These are phyloP conservation scores for Megaceryle alcyon DNA, from an alignment of 2,797 vertebrate genomes.

Conservation along the genomic window DNA sequence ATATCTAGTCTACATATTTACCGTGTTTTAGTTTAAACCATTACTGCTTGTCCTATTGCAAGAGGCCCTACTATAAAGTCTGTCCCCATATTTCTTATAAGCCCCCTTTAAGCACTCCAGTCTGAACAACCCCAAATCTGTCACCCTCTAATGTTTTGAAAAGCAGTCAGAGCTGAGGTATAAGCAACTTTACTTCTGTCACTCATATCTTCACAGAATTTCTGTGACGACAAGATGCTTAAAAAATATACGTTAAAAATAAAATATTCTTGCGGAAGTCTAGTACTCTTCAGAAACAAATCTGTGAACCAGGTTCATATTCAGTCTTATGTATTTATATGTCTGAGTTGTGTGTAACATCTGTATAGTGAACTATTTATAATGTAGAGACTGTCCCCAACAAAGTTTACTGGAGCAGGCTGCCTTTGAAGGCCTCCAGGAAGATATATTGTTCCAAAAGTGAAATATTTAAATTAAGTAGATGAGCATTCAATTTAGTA, in stretches of 20 bases:
- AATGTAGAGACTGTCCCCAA: neutral
- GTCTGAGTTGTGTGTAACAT: neutral
- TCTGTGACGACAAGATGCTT: neutral
- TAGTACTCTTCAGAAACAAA: neutral
- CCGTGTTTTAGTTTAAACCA: neutral
- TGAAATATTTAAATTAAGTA: neutral
- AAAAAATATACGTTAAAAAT: neutral
- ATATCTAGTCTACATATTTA: neutral
- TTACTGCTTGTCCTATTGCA: neutral
- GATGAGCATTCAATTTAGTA: neutral
- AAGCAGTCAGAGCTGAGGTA: neutral
- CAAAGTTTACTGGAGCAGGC: neutral
- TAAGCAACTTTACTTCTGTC: neutral
- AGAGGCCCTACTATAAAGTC: neutral
- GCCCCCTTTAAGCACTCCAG: neutral
- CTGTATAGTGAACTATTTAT: neutral
- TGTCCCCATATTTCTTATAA: neutral
- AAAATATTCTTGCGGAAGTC: neutral
- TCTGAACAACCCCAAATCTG: neutral
- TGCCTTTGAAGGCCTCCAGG: neutral
- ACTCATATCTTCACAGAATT: neutral
- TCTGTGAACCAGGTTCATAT: neutral
- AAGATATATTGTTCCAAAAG: neutral
- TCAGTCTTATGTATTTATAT: neutral
- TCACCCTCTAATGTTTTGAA: neutral